A percentile compares a stretch with the other conserved stretches of the same genome.
phyloP scores from a whole-genome alignment of 2,113 vertebrate genomes.

The Corydoras sp. region DNA sequence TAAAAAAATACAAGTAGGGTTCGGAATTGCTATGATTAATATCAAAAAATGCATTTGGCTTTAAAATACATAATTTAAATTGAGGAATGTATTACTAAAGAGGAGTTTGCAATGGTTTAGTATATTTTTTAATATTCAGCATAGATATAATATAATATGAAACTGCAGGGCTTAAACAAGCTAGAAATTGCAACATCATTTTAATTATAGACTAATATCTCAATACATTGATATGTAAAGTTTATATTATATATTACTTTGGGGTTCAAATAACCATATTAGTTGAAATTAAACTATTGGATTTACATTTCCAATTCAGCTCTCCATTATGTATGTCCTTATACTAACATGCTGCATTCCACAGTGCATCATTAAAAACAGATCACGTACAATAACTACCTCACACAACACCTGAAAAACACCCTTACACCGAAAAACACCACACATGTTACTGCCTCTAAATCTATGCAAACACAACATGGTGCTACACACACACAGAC shows the following conservation, averaged over 20 bases:
- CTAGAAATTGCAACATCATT: too few relatives aligned
- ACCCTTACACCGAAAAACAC: conserved; percentile 32
- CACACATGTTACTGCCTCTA: conserved; percentile 4
- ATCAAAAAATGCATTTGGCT: conserved; percentile 13
- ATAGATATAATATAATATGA: too few relatives aligned
- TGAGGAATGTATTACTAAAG: too few relatives aligned
- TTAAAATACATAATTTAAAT: too few relatives aligned
- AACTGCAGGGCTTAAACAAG: too few relatives aligned
- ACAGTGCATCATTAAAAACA: conserved; percentile 29
- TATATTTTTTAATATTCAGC: too few relatives aligned
- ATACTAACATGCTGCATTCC: neutral
- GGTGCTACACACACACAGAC: conserved; percentile 2
- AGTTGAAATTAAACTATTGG: too few relatives aligned
- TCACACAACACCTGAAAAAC: conserved; percentile 22
- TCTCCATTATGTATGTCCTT: conserved; percentile 25
- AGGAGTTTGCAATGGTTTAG: too few relatives aligned
- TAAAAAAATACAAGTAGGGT: conserved; percentile 33
- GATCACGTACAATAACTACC: conserved; percentile 18
- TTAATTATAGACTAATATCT: too few relatives aligned
- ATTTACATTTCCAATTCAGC: conserved; percentile 19
- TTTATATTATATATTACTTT: too few relatives aligned
- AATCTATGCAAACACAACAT: conserved; percentile 20
- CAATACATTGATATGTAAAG: too few relatives aligned
- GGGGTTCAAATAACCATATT: too few relatives aligned
- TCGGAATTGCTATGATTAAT: conserved; percentile 14